These are phyloP conservation scores for Indri indri DNA, from an alignment of 2,113 vertebrate genomes.

Conservation along the genomic window DNA sequence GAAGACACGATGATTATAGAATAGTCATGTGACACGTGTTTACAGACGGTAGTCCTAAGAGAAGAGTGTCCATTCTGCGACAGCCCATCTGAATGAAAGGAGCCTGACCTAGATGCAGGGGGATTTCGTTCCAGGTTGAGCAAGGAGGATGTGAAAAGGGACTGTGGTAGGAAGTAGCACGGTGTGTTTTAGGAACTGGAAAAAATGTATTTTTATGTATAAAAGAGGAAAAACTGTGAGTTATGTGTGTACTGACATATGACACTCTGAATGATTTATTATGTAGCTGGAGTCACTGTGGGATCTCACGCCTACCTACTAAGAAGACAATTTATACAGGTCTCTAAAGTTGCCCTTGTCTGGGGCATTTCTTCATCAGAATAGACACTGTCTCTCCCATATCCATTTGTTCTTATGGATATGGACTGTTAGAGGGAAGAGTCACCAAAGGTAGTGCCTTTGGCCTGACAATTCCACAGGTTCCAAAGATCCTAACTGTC, in stretches of 20 bases:
- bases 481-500: neutral
- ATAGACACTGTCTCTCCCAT: neutral
- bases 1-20: neutral
- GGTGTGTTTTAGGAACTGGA: neutral
- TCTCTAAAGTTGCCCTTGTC: neutral
- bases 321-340: neutral
- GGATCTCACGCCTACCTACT: neutral
- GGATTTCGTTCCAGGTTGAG: neutral
- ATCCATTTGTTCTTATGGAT: neutral
- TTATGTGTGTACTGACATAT: neutral
- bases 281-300: neutral
- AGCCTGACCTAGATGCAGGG: neutral
- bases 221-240: neutral
- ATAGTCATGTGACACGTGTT: rapidly evolving
- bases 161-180: neutral
- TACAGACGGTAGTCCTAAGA: neutral
- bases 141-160: neutral
- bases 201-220: neutral
- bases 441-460: neutral
- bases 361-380: neutral
- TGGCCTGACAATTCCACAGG: neutral
- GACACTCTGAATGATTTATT: neutral
- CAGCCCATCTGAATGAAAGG: neutral
- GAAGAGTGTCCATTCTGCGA: neutral
- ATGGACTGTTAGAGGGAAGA: neutral